These are phyloP conservation scores for Anastrepha obliqua DNA, from an alignment of 1,140 invertebrate genomes.

Conservation along the genomic window DNA sequence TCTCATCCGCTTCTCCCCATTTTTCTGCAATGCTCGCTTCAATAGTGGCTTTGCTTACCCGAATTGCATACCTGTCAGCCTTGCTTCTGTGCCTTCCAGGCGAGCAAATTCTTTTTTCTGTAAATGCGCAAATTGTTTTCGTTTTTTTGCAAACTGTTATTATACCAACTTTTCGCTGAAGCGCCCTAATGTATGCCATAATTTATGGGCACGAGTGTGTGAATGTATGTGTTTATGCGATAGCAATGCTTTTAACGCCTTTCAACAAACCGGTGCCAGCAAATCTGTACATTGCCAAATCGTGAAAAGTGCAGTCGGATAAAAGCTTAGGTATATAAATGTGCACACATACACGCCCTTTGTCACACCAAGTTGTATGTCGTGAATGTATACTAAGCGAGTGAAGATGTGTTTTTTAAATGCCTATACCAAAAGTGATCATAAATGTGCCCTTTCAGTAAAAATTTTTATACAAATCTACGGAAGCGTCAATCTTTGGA, in stretches of 20 bases:
- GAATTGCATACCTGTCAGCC: neutral
- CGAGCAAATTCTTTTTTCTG: constrained; percentile 4
- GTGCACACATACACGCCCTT: too few species aligned
- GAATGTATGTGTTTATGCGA: neutral
- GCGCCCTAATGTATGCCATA: constrained; percentile 50
- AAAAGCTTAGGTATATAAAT: neutral
- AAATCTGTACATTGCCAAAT: constrained; percentile 30
- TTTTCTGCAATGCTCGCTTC: neutral
- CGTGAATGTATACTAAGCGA: too few species aligned
- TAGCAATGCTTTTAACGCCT: constrained; percentile 48
- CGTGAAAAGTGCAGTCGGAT: constrained; percentile 39
- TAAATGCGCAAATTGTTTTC: neutral
- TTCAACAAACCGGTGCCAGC: neutral
- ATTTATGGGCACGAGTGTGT: constrained; percentile 29
- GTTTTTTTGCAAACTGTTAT: constrained; percentile 3
- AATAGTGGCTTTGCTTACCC: neutral
- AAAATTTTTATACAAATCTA: too few species aligned
- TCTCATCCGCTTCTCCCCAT: neutral
- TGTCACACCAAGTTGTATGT: too few species aligned
- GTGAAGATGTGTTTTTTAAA: too few species aligned
- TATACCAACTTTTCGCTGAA: constrained; percentile 43
- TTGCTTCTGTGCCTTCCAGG: neutral
- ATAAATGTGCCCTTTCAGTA: too few species aligned
- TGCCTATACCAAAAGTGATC: too few species aligned
- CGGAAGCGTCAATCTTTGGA: too few species aligned